Percentiles rank a stretch among this genome's conserved stretches.
These are phyloP conservation scores for Boloria selene DNA, from an alignment of 2,888 invertebrate species.

Conservation along the genomic window DNA sequence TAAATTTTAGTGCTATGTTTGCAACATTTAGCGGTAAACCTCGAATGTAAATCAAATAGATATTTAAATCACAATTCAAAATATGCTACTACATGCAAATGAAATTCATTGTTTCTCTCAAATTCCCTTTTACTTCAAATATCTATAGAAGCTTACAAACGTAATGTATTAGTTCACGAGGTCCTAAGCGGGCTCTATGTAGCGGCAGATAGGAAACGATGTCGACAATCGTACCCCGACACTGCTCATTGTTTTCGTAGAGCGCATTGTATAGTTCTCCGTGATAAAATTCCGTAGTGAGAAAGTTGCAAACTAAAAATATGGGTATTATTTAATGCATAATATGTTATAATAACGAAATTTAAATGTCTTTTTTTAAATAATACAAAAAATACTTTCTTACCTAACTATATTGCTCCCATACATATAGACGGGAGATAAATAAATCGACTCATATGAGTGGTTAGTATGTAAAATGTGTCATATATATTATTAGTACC, in stretches of 20 bases:
- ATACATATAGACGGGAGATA: no score
- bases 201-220: conserved; percentile 8
- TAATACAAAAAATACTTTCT: no score
- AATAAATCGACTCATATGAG: no score
- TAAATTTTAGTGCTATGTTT: no score
- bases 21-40: no score
- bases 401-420: no score
- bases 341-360: no score
- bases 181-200: conserved; percentile 1
- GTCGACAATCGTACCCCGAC: conserved; percentile 12
- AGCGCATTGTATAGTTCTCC: conserved; percentile 3
- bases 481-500: no score
- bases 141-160: conserved; percentile 2
- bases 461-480: no score
- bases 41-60: no score
- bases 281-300: conserved; percentile 5
- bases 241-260: conserved; percentile 15
- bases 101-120: not conserved
- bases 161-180: conserved; percentile 8
- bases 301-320: not conserved
- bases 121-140: not conserved
- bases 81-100: not conserved
- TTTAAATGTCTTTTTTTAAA: no score
- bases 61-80: not conserved
- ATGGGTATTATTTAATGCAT: not conserved